A percentile compares a stretch with the other conserved stretches of the same genome.
Conservation (phyloP, 2,113 vertebrate species). For the Gambusia affinis region DNA sequence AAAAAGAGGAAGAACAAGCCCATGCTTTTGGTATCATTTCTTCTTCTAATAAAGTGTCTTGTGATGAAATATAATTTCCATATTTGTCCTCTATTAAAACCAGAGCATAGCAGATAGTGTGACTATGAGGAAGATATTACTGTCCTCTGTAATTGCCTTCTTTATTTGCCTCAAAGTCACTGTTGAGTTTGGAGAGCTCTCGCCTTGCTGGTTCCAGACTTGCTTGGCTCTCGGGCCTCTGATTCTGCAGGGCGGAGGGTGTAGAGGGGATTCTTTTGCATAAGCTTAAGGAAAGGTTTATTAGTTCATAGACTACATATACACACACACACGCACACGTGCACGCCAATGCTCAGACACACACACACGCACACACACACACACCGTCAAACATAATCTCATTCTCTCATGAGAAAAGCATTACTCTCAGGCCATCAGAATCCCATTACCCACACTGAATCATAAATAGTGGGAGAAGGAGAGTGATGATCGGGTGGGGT, state of each 20-base stretch:
- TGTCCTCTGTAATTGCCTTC: conserved; percentile 40
- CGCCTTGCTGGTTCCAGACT: conserved; percentile 56
- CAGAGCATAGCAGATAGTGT: conserved; percentile 16
- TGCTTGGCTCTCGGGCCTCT: conserved; percentile 50
- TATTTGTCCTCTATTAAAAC: conserved; percentile 7
- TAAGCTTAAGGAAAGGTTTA: conserved; percentile 65
- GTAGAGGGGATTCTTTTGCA: conserved; percentile 41
- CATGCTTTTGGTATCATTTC: not conserved
- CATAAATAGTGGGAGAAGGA: conserved; percentile 64
- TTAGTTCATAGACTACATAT: conserved; percentile 60
- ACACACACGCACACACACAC: conserved; percentile 28
- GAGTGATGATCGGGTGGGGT: conserved; percentile 59
- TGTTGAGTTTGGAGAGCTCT: conserved; percentile 50
- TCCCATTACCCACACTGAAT: conserved; percentile 80
- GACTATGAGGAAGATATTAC: conserved; percentile 14
- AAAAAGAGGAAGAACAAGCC: too few species aligned
- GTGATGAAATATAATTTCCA: not conserved
- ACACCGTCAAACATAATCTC: conserved; percentile 72
- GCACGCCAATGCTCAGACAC: conserved; percentile 38
- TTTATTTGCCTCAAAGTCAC: conserved; percentile 42
- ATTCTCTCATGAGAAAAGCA: conserved; percentile 80
- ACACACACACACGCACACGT: conserved; percentile 20
- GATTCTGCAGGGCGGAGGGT: conserved; percentile 15
- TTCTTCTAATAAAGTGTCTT: not conserved
- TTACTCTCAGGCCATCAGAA: conserved; percentile 78